Evolutionary conservation across 2,888 invertebrate species (phyloP), one percentile per base, ranked within the genome.

Genomic region (Atrina japonica): DNA sequence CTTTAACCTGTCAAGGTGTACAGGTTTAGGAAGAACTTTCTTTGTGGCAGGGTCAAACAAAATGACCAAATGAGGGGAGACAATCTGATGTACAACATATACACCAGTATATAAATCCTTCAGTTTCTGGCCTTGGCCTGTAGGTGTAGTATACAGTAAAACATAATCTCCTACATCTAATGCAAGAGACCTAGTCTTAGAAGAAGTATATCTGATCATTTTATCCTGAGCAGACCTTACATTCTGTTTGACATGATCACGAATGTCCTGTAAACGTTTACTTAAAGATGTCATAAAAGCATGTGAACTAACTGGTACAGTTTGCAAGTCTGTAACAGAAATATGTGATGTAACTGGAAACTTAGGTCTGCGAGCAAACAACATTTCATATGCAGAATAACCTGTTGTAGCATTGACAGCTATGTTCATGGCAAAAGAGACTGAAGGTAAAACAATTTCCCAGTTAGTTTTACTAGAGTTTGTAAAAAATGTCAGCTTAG

Each of bases 381-480:
- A 11, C 0, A 77, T 63, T 58, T 73, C 73, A 70, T 61, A 70
- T 47, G 70, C 67, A 21, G 73, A 73, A 45, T 66, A 73, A 35
- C 68, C 70, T 29, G 29, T n/a, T 56, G 61, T 35, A 11, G 73
- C 3, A 25, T 75, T 64, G 1, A 60, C 67, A 25, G 64, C 18
- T 25, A 66, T 55, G 56, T 73, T 76, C 47, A 70, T 76, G 27
- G 58, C 52, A 41, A 76, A 68, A 1, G 69, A 58, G 23, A 73
- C 70, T 43, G 52, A 45, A 43, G 30, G 45, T 0, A 67, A 14
- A 21, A 56, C 35, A 21, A 47, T 27, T 29, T 67, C 63, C 75
- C 72, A 73, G 29, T 63, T 65, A 40, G 59, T 64, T 27, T 58
- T 64, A 18, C 52, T 41, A n/a, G 52, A 25, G 45, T 60, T 53